phyloP scores from a whole-genome alignment of 1,140 invertebrate species.

The Brachionus calyciflorus region DNA sequence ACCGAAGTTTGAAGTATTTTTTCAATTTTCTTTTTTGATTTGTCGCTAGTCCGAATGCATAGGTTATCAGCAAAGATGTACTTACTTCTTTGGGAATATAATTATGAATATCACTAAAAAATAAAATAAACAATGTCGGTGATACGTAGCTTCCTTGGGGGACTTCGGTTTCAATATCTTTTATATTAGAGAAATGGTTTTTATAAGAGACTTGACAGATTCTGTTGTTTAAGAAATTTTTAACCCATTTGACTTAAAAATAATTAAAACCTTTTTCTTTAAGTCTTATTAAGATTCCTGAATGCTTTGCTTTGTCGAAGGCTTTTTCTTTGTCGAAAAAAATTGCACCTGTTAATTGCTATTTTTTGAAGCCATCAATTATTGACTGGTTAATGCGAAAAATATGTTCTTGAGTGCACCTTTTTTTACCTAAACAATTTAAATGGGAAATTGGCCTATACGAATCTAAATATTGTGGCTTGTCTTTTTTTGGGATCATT shows the following conservation, averaged over 20 bases:
- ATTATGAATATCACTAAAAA: neutral
- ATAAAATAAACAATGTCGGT: neutral
- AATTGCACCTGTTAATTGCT: slow-evolving; percentile 50
- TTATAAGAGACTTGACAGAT: neutral
- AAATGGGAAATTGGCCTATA: slow-evolving; percentile 48
- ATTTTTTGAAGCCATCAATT: slow-evolving; percentile 52
- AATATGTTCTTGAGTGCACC: slow-evolving; percentile 56
- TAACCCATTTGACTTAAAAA: neutral
- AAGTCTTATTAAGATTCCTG: slow-evolving; percentile 55
- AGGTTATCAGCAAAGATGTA: no score
- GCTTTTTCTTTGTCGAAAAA: slow-evolving; percentile 60
- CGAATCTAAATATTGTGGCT: neutral
- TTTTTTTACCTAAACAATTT: slow-evolving; percentile 46
- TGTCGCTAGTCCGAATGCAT: no score
- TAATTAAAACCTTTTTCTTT: neutral
- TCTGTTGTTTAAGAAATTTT: neutral
- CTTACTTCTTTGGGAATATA: no score
- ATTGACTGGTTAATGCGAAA: slow-evolving; percentile 54
- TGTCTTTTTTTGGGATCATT: slow-evolving; percentile 48
- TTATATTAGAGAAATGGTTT: neutral
- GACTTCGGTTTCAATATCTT: neutral
- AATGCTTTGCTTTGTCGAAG: slow-evolving; percentile 57
- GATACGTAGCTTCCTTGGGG: slow-evolving; percentile 18
- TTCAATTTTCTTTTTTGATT: no score
- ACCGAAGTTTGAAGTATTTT: no score